Evolutionary conservation across 92 coral and sea anemone genomes (phyloP), one percentile per base, ranked within the genome.

Genomic region (Porites cylindrica): DNA sequence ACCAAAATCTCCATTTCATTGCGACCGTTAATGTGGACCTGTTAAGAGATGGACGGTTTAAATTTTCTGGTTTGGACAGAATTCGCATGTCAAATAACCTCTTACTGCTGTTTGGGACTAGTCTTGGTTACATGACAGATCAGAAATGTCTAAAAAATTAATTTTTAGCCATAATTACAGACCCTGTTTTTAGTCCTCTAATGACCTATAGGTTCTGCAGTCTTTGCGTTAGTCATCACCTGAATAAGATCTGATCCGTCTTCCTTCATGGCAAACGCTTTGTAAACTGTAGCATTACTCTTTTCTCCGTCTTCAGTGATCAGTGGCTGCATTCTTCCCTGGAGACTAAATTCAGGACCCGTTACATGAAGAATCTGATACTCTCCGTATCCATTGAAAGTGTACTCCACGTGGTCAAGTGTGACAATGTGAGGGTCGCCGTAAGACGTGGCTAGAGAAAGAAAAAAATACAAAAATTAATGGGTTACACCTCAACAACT

Each of bases 361-460:
- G 76, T 62, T 19, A 91, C 88, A 9, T 79, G 75, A 52, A 95
- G 85, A 69, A 89, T 66, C 10, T 88, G 85, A 83, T 86, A 95
- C 74, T 93, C 96, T 14, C 98, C 98, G 26, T 76, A 82, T 2
- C 98, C 98, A 68, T 93, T 93, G 26, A 95, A 95, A 0, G 98
- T 95, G 92, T 95, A 95, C 14, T 88, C 88, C 26, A 93, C 90
- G 8, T 94, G 94, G 63, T 95, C 98, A 21, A 95, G 93, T 1
- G 98, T 93, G 51, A 95, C 70, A 88, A 95, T 82, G 70, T 95
- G 98, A 21, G 98, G 96, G 69, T 93, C 96, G 7, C 98, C 98
- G 59, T 87, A 93, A 16, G 89, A 86, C 56, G 92, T 88, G 47
- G 96, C 98, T 95, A 63, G 47, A 47, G 14, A 29, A n/a, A 19